phyloP scores from a whole-genome alignment of 2,797 vertebrate species.

The Phylloscopus collybita region DNA sequence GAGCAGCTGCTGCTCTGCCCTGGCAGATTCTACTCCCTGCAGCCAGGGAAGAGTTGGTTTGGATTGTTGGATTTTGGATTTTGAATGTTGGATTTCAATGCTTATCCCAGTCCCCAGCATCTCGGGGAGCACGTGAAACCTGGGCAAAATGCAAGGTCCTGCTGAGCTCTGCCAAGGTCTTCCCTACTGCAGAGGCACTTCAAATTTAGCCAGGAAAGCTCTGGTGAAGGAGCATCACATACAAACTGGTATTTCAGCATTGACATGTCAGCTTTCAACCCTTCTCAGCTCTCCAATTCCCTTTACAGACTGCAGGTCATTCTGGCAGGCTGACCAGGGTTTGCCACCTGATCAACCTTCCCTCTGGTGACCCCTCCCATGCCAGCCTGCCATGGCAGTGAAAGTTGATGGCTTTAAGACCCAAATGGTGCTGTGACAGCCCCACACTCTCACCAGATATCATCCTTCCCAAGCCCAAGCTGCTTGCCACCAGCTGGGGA shows the following conservation, averaged over 20 bases:
- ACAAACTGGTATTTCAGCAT: not conserved
- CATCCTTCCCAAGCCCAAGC: not conserved
- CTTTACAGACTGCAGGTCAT: not conserved
- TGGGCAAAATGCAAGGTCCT: not conserved
- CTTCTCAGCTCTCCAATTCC: not conserved
- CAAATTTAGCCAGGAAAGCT: not conserved
- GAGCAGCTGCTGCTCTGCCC: not conserved
- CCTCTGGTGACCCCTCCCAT: not conserved
- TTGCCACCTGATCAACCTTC: not conserved
- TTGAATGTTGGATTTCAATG: not conserved
- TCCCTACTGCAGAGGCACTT: not conserved
- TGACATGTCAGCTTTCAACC: not conserved
- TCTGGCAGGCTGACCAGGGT: not conserved
- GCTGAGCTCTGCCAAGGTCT: not conserved
- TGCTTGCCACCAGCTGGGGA: not conserved
- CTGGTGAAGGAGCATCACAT: not conserved
- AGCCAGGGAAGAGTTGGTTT: not conserved
- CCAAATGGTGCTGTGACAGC: not conserved
- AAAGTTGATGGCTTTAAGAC: not conserved
- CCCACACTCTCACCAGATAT: no score
- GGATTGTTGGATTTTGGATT: no score
- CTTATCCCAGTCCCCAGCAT: not conserved
- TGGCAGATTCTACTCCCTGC: not conserved
- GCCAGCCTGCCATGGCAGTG: not conserved
- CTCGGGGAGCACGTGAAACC: accelerated